Base-by-base conservation (phyloP, 2,797 vertebrate species). In the Ispidina picta region DNA sequence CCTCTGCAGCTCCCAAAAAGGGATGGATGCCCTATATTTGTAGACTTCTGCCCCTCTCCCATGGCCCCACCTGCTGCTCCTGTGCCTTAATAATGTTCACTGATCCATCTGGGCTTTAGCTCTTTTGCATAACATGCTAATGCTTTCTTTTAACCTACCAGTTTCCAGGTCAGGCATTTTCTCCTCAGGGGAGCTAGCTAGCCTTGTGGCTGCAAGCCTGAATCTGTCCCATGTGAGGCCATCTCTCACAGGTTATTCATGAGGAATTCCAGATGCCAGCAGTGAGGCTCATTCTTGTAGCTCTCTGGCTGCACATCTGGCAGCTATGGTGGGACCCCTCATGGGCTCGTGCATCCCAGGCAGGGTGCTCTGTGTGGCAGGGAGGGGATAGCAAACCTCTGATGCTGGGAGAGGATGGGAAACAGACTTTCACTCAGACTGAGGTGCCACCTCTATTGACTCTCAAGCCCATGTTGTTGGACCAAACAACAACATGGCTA, bases 261-360 rank as follows among this genome's bases (percentile, higher is more conserved):
- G 69, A 87, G 51, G 65, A 35, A 44, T 68, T 79, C 13, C 59
- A 43, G 56, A 55, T 79, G 77, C n/a, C 9, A 49, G 56, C n/a
- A 54, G 56, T 0, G 3, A 76, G 54, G 23, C 14, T 7, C 14
- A 1, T 8, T 15, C 31, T 58, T 0, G 0, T 6, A 46, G 60
- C 48, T 44, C 41, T 51, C 46, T 43, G 31, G 29, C 43, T 72
- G 66, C 71, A 39, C 33, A 39, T 35, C 80, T 73, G 66, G 71
- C 74, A 72, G 66, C 63, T 54, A 14, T 13, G 37, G 15, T 8
- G 5, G 0, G 28, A 4, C 19, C 15, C 14, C 28, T 8, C 22
- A 0, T 0, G 1, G 15, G 20, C 8, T 43, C 2, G 0, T 9
- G 43, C 18, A 48, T 65, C 17, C 39, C 0, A 1, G 0, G 16